Evolutionary conservation across 1,140 invertebrate genomes (phyloP).

Genomic region (Formica selysi): DNA sequence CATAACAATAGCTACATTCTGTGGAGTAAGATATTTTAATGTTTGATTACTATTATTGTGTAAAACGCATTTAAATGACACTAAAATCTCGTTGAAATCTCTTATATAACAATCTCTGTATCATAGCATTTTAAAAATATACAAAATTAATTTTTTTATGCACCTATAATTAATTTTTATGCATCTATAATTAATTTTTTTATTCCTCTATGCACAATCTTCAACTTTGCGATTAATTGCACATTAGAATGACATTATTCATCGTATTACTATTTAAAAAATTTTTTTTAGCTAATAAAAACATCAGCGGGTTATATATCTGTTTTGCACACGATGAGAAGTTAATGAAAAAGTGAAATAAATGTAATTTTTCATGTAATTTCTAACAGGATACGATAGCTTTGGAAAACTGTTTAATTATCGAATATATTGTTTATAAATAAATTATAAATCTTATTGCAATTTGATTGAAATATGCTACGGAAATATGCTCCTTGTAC

Average conservation of each 20-base stretch:
- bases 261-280: background rate
- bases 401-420: too few relatives aligned
- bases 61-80: background rate
- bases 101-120: background rate
- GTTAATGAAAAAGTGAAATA: too few relatives aligned
- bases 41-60: background rate
- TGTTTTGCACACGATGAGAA: slow-evolving; percentile 4
- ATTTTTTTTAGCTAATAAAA: slow-evolving; percentile 27
- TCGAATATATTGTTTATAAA: too few relatives aligned
- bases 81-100: background rate
- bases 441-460: too few relatives aligned
- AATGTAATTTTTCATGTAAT: background rate
- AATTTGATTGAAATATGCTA: too few relatives aligned
- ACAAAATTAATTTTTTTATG: too few relatives aligned
- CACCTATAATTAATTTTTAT: too few relatives aligned
- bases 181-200: too few relatives aligned
- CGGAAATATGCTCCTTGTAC: too few relatives aligned
- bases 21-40: slow-evolving; percentile 48
- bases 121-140: too few relatives aligned
- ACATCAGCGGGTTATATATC: slow-evolving; percentile 43
- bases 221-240: background rate
- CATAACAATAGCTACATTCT: slow-evolving; percentile 29
- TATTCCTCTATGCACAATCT: too few relatives aligned
- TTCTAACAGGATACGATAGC: too few relatives aligned
- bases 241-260: background rate